Percentiles rank a stretch among this genome's conserved stretches.
Evolutionary conservation across 2,113 vertebrate species (phyloP).

Genomic region (Cebidichthys violaceus): DNA sequence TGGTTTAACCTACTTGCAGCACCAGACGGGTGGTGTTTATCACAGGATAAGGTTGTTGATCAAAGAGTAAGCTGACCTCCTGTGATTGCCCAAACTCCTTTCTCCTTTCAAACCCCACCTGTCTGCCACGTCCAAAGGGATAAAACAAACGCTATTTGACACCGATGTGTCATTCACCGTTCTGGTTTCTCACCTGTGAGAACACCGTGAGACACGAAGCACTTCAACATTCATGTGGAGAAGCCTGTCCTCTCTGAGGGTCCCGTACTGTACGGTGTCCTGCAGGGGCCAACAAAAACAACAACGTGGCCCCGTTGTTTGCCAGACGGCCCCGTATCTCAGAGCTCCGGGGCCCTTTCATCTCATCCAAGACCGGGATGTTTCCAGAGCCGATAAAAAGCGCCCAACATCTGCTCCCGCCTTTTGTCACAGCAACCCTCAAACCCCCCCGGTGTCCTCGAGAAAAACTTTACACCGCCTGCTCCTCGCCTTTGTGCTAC

Average conservation of each 20-base stretch:
- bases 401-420: conserved; percentile 75
- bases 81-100: conserved; percentile 1
- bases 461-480: conserved; percentile 65
- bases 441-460: not conserved
- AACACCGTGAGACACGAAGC: conserved; percentile 1
- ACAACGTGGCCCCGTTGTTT: no score
- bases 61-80: conserved; percentile 44
- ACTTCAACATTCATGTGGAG: conserved; percentile 34
- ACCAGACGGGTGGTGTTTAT: conserved; percentile 55
- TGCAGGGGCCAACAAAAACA: conserved; percentile 63
- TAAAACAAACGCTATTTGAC: conserved; percentile 54
- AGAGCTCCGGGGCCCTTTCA: conserved; percentile 63
- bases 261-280: conserved; percentile 30
- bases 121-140: conserved; percentile 24
- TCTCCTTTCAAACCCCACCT: conserved; percentile 23
- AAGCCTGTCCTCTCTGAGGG: not conserved
- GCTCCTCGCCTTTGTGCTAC: conserved; percentile 59
- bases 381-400: conserved; percentile 69
- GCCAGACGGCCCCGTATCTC: not conserved
- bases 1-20: conserved; percentile 58
- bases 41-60: conserved; percentile 42
- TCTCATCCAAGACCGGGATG: conserved; percentile 66
- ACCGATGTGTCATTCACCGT: conserved; percentile 58
- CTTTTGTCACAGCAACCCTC: conserved; percentile 51
- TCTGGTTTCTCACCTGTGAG: conserved; percentile 33